phyloP scores from a whole-genome alignment of 2,113 vertebrate genomes.

The Bubo scandiacus region DNA sequence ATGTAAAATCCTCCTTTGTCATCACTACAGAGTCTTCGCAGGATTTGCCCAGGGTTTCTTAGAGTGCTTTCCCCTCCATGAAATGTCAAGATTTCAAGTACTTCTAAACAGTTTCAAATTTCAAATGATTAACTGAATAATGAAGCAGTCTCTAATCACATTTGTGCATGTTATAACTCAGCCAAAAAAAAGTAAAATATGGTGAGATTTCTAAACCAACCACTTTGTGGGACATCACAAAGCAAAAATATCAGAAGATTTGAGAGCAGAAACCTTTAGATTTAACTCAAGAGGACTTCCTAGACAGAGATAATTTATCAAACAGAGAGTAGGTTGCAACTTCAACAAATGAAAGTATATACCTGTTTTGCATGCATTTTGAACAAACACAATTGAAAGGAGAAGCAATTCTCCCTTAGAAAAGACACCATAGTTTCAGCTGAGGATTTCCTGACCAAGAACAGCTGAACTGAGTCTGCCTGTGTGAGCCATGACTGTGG shows the following conservation, averaged over 20 bases:
- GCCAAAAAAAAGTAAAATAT: not conserved
- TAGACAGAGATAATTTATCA: not conserved
- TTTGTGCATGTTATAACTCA: not conserved
- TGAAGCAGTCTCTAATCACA: not conserved
- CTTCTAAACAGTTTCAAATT: not conserved
- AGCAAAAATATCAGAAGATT: not conserved
- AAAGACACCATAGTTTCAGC: not conserved
- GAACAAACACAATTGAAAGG: not conserved
- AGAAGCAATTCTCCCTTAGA: not conserved
- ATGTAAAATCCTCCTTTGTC: not conserved
- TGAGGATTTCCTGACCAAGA: not conserved
- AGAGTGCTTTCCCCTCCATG: not conserved
- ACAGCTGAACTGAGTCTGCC: not conserved
- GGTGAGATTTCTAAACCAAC: not conserved
- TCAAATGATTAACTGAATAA: not conserved
- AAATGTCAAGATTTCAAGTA: not conserved
- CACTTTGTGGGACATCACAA: not conserved
- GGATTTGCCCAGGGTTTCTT: not conserved
- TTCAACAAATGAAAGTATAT: not conserved
- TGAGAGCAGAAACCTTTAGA: not conserved
- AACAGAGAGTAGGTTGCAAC: not conserved
- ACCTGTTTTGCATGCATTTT: not conserved
- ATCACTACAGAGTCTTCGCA: not conserved
- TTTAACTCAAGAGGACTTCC: not conserved
- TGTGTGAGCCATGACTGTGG: not conserved